Conservation (phyloP, 1,140 invertebrate genomes). For the Drosophila pandora region DNA sequence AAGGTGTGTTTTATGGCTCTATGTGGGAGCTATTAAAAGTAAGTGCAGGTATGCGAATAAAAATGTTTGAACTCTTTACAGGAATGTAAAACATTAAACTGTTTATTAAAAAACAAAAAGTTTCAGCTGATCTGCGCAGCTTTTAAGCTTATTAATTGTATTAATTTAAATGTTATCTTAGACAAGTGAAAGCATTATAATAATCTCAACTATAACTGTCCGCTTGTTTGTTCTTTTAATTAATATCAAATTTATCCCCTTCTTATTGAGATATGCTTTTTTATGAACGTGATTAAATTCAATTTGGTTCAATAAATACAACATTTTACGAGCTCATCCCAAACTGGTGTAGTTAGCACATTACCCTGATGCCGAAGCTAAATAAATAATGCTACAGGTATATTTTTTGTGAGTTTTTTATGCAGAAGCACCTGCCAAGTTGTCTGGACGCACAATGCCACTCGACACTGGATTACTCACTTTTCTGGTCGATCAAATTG, state of each 20-base stretch:
- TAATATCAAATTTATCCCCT: not conserved
- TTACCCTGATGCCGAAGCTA: not conserved
- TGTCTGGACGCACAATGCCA: constrained; percentile 26
- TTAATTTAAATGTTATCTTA: not conserved
- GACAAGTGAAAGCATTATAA: not conserved
- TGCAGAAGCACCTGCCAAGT: constrained; percentile 36
- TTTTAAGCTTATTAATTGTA: too few relatives aligned
- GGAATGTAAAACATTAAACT: too few relatives aligned
- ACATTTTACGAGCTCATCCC: constrained; percentile 23
- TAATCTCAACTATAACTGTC: constrained; percentile 35
- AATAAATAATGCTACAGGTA: constrained; percentile 1
- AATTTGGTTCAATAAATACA: constrained; percentile 24
- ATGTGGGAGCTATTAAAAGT: not conserved
- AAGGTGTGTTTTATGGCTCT: not conserved
- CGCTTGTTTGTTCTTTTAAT: constrained; percentile 21
- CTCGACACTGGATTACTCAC: constrained; percentile 32
- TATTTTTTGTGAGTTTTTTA: constrained; percentile 14
- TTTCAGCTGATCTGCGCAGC: too few relatives aligned
- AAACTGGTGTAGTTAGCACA: constrained; percentile 25
- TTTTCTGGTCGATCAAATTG: constrained; percentile 53
- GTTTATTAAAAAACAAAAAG: too few relatives aligned
- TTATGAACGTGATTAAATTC: constrained; percentile 16
- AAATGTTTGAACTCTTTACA: too few relatives aligned
- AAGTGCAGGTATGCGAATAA: not conserved
- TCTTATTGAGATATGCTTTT: not conserved